Evolutionary conservation across 2,888 invertebrate species (phyloP).

Genomic region (Phengaris alcon): DNA sequence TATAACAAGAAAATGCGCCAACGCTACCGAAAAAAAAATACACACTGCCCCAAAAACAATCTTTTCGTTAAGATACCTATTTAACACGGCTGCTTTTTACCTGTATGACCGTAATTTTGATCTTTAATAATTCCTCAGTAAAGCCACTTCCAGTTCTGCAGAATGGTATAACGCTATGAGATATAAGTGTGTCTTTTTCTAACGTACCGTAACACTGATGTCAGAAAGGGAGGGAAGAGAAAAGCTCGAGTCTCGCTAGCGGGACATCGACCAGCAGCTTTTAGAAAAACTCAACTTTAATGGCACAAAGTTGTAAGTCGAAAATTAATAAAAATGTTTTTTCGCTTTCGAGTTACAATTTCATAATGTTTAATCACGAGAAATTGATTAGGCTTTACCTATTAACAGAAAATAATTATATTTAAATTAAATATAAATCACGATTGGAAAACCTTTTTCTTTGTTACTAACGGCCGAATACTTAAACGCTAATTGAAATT

Average conservation of each 20-base stretch:
- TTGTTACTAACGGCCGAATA: too few species aligned
- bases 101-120: slow-evolving; percentile 63
- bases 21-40: slow-evolving; percentile 45
- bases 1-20: slow-evolving; percentile 46
- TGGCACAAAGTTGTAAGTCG: slow-evolving; percentile 55
- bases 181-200: slow-evolving; percentile 53
- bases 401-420: too few species aligned
- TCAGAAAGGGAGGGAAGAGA: slow-evolving; percentile 53
- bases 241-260: slow-evolving; percentile 69
- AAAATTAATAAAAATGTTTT: slow-evolving; percentile 34
- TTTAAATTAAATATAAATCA: too few species aligned
- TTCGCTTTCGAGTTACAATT: neutral
- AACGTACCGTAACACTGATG: slow-evolving; percentile 46
- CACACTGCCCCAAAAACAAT: slow-evolving; percentile 40
- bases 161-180: slow-evolving; percentile 50
- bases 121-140: slow-evolving; percentile 66
- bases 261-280: slow-evolving; percentile 79
- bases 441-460: too few species aligned
- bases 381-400: too few species aligned
- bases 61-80: slow-evolving; percentile 42
- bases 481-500: too few species aligned
- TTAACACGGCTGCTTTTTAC: slow-evolving; percentile 54
- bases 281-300: slow-evolving; percentile 68
- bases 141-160: slow-evolving; percentile 71
- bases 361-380: neutral